These are phyloP conservation scores for Pararge aegeria DNA, from an alignment of 1,140 invertebrate species.

Conservation along the genomic window DNA sequence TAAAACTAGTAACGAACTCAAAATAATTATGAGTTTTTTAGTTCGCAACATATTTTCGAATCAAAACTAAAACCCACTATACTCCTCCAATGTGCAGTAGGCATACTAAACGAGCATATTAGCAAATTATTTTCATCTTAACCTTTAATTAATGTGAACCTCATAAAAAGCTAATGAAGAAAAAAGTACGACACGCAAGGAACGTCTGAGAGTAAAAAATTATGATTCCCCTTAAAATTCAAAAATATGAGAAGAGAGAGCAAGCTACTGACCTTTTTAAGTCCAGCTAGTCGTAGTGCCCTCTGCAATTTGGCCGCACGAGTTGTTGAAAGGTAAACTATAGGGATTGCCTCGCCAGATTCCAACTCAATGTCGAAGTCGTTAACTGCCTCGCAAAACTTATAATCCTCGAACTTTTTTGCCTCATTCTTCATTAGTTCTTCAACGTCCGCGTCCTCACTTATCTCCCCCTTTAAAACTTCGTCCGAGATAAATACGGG, in stretches of 20 bases:
- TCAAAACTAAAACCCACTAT: too few species aligned
- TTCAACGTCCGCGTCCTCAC: conserved; percentile 44
- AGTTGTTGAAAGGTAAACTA: conserved; percentile 67
- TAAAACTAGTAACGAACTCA: too few species aligned
- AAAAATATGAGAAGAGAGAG: not conserved
- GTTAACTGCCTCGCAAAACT: conserved; percentile 70
- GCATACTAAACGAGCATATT: too few species aligned
- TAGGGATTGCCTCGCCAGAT: conserved; percentile 56
- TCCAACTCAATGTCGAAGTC: conserved; percentile 69
- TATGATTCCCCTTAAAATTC: not conserved
- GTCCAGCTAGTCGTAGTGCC: conserved; percentile 54
- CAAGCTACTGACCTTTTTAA: conserved; percentile 60
- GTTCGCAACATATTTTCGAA: too few species aligned
- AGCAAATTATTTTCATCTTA: conserved; percentile 16
- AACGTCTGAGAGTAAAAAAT: conserved; percentile 15
- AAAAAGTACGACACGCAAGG: conserved; percentile 7
- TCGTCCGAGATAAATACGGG: conserved; percentile 50
- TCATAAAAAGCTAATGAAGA: conserved; percentile 17
- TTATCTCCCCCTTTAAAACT: conserved; percentile 66
- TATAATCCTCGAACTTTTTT: conserved; percentile 69
- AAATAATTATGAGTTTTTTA: too few species aligned
- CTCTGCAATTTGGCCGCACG: conserved; percentile 63
- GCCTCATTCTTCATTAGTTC: conserved; percentile 61
- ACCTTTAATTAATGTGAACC: conserved; percentile 18
- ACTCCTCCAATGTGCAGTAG: too few species aligned